Percentiles rank a stretch among this genome's conserved stretches.
These are phyloP conservation scores for Odocoileus hemionus DNA, from an alignment of 2,113 vertebrate species.

Conservation along the genomic window DNA sequence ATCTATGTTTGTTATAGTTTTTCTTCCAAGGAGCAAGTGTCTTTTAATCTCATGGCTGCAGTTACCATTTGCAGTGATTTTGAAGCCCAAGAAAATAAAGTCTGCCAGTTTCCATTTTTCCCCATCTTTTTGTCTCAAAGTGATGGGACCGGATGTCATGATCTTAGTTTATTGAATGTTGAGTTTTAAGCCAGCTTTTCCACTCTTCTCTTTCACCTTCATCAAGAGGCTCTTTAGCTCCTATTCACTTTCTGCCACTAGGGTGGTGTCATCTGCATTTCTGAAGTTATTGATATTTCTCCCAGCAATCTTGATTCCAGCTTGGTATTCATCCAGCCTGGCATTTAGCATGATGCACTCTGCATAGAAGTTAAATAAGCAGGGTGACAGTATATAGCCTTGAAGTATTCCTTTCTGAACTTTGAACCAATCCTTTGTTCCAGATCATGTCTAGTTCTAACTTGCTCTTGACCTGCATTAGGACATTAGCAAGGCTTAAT, in stretches of 20 bases:
- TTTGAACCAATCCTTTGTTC: too few relatives aligned
- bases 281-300: too few relatives aligned
- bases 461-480: neutral
- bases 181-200: neutral
- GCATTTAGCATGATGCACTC: too few relatives aligned
- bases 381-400: too few relatives aligned
- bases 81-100: neutral
- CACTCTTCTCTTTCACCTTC: neutral
- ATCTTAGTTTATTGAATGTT: neutral
- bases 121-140: neutral
- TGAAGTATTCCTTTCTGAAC: too few relatives aligned
- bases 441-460: too few relatives aligned
- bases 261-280: neutral
- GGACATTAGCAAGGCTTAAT: neutral
- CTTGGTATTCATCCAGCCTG: too few relatives aligned
- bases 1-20: neutral
- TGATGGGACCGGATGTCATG: neutral
- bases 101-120: neutral
- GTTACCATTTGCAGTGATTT: neutral
- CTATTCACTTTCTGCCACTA: neutral
- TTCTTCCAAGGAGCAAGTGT: neutral
- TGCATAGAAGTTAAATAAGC: too few relatives aligned
- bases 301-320: too few relatives aligned
- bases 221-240: neutral
- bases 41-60: neutral